Conservation (phyloP, 2,888 invertebrate genomes). For the Eudasyphora cyanicolor region DNA sequence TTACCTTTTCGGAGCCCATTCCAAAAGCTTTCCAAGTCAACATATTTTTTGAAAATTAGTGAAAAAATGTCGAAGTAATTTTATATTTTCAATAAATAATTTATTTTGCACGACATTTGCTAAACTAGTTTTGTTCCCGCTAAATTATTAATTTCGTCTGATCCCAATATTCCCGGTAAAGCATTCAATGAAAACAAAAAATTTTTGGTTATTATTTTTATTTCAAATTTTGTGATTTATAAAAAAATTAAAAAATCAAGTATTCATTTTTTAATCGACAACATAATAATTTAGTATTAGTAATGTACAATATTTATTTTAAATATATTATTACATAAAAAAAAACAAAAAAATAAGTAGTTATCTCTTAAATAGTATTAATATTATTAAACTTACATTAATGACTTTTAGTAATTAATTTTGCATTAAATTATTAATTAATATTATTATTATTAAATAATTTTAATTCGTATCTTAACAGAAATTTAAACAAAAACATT, state of each 20-base stretch:
- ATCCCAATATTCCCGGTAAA: no score
- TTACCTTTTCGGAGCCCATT: no score
- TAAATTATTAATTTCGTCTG: no score
- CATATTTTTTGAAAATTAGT: no score
- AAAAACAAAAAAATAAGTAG: conserved; percentile 71
- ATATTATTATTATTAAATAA: conserved; percentile 63
- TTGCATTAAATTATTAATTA: conserved; percentile 74
- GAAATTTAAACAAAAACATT: conserved; percentile 48
- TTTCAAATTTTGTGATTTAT: conserved; percentile 56
- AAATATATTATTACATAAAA: conserved; percentile 69
- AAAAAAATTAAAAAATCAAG: conserved; percentile 62
- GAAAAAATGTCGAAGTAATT: no score
- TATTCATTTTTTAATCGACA: conserved; percentile 67
- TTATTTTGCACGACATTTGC: no score
- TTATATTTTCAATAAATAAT: no score
- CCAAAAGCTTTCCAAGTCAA: no score
- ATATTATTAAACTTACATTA: conserved; percentile 76
- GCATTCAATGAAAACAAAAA: neutral
- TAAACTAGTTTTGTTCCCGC: no score
- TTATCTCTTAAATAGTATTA: conserved; percentile 72
- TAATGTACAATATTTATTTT: conserved; percentile 75
- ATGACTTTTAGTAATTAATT: conserved; percentile 78
- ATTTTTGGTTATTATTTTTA: conserved; percentile 55
- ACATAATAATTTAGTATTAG: conserved; percentile 79
- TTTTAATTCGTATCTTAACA: conserved; percentile 52